Conservation (phyloP, 2,113 vertebrate genomes). For the Addax nasomaculatus region DNA sequence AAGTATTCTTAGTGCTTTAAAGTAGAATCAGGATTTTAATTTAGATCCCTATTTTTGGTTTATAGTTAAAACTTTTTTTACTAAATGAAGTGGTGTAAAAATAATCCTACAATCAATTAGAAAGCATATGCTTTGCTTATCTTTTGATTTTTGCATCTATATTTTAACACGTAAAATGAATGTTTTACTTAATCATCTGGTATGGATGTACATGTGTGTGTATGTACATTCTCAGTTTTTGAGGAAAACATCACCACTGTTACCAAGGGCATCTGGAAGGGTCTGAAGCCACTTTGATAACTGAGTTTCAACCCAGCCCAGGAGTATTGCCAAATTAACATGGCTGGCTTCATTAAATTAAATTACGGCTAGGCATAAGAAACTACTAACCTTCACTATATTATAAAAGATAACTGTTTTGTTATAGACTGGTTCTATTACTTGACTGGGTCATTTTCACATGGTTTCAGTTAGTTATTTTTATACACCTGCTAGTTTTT, state of each 20-base stretch:
- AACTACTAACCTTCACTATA: background rate
- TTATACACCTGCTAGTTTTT: background rate
- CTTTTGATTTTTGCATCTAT: background rate
- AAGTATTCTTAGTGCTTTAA: background rate
- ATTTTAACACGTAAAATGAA: background rate
- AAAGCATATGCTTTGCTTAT: background rate
- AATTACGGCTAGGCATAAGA: background rate
- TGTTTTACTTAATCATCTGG: background rate
- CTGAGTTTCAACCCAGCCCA: background rate
- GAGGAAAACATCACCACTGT: background rate
- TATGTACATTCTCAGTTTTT: background rate
- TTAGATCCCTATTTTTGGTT: background rate
- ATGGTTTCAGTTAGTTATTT: slow-evolving; percentile 12
- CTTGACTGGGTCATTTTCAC: background rate
- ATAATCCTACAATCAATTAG: background rate
- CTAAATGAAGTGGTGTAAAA: background rate
- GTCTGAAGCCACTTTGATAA: background rate
- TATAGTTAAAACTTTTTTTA: background rate
- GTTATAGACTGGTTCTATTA: background rate
- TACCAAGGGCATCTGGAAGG: background rate
- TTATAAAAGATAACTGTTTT: background rate
- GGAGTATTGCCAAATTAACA: background rate
- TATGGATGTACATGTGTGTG: background rate
- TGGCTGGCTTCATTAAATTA: slow-evolving; percentile 21
- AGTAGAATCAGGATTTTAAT: background rate